Percentiles rank a stretch among this genome's conserved stretches.
Conservation (phyloP, 2,888 invertebrate genomes). For the Meiosimyza decipiens region DNA sequence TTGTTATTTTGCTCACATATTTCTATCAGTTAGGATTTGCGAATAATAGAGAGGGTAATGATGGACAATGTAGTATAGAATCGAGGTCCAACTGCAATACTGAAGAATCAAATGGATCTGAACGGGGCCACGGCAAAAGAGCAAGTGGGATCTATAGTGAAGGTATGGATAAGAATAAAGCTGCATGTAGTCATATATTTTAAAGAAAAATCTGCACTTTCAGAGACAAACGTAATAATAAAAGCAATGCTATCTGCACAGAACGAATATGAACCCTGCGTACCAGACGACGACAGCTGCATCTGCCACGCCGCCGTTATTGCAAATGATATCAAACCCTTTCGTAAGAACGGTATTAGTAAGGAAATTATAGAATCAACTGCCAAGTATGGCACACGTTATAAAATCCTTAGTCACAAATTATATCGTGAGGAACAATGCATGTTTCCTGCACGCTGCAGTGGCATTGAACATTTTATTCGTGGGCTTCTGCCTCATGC, state of each 20-base stretch:
- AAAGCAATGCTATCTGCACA: conserved; percentile 69
- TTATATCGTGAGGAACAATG: conserved; percentile 86
- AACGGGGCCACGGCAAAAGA: too few relatives aligned
- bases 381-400: conserved; percentile 74
- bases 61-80: too few relatives aligned
- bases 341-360: conserved; percentile 76
- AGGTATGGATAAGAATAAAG: too few relatives aligned
- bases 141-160: too few relatives aligned
- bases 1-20: too few relatives aligned
- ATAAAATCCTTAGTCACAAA: conserved; percentile 84
- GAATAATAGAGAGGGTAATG: too few relatives aligned
- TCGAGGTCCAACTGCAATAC: too few relatives aligned
- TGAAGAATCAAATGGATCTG: too few relatives aligned
- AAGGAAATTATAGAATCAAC: conserved; percentile 74
- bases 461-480: conserved; percentile 91
- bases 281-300: conserved; percentile 69
- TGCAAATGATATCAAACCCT: conserved; percentile 76
- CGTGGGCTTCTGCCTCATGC: conserved; percentile 75
- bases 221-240: conserved; percentile 58
- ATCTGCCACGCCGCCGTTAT: conserved; percentile 75
- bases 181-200: too few relatives aligned
- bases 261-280: conserved; percentile 70
- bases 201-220: conserved; percentile 7
- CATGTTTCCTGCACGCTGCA: conserved; percentile 92
- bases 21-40: too few relatives aligned